These are phyloP conservation scores for Argopecten irradians DNA, from an alignment of 1,140 invertebrate genomes.

Conservation along the genomic window DNA sequence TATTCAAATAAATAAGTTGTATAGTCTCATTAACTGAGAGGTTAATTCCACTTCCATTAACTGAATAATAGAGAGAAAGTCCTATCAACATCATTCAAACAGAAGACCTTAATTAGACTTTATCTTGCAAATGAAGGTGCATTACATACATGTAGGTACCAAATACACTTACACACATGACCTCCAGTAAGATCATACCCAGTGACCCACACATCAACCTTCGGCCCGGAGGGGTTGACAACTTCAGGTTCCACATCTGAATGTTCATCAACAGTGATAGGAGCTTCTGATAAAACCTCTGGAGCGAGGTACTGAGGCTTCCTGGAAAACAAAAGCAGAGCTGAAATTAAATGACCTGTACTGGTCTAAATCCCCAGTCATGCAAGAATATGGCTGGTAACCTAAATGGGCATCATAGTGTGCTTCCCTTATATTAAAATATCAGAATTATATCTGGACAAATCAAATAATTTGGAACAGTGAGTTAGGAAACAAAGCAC, in stretches of 20 bases:
- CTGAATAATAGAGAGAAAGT: too few species aligned
- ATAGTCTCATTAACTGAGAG: too few species aligned
- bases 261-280: slow-evolving; percentile 64
- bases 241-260: slow-evolving; percentile 55
- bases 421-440: too few species aligned
- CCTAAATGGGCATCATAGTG: too few species aligned
- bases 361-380: too few species aligned
- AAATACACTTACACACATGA: slow-evolving; percentile 80
- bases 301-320: slow-evolving; percentile 82
- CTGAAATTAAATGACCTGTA: background rate
- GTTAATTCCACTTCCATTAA: too few species aligned
- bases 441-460: background rate
- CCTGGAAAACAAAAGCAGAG: slow-evolving; percentile 59
- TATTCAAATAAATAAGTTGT: too few species aligned
- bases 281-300: slow-evolving; percentile 84
- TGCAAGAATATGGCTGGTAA: too few species aligned
- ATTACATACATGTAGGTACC: background rate
- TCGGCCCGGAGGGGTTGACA: slow-evolving; percentile 75
- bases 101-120: background rate
- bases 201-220: slow-evolving; percentile 93
- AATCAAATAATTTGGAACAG: background rate
- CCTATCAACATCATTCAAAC: background rate
- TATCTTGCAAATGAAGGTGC: background rate
- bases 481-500: too few species aligned
- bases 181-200: slow-evolving; percentile 90